A percentile compares a stretch with the other conserved stretches of the same genome.
These are phyloP conservation scores for Perccottus glenii DNA, from an alignment of 2,113 vertebrate genomes.

Conservation along the genomic window DNA sequence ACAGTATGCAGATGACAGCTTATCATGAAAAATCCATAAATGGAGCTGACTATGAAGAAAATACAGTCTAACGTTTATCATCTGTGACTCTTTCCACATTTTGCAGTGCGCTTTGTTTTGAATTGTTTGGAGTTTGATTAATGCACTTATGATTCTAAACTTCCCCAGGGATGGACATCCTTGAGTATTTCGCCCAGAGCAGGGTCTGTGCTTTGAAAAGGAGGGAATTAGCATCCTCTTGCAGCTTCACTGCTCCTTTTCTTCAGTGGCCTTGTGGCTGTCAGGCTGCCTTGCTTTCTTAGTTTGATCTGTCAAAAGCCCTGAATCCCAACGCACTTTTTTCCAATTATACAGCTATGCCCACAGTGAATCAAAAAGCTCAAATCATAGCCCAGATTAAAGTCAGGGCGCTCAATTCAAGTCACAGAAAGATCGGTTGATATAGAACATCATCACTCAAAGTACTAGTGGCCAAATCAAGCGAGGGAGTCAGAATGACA, in stretches of 20 bases:
- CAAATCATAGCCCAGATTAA: slow-evolving; percentile 34
- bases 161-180: not conserved
- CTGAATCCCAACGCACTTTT: slow-evolving; percentile 35
- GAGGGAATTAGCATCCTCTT: slow-evolving; percentile 63
- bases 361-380: slow-evolving; percentile 24
- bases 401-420: slow-evolving; percentile 17
- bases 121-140: too few species aligned
- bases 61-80: too few species aligned
- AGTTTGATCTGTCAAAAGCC: slow-evolving; percentile 55
- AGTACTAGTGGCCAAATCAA: slow-evolving; percentile 35
- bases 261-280: slow-evolving; percentile 50
- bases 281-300: slow-evolving; percentile 48
- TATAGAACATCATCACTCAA: slow-evolving; percentile 25
- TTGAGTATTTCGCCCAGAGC: slow-evolving; percentile 26
- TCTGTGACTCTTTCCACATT: slow-evolving; percentile 6
- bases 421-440: slow-evolving; percentile 30
- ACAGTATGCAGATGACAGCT: too few species aligned
- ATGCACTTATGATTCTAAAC: too few species aligned
- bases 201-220: slow-evolving; percentile 48
- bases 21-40: too few species aligned
- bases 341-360: slow-evolving; percentile 29
- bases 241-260: slow-evolving; percentile 66
- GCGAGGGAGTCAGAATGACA: not conserved
- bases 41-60: too few species aligned
- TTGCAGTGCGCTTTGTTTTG: slow-evolving; percentile 4